phyloP scores from a whole-genome alignment of 2,113 vertebrate species.

The Heterocephalus glaber region DNA sequence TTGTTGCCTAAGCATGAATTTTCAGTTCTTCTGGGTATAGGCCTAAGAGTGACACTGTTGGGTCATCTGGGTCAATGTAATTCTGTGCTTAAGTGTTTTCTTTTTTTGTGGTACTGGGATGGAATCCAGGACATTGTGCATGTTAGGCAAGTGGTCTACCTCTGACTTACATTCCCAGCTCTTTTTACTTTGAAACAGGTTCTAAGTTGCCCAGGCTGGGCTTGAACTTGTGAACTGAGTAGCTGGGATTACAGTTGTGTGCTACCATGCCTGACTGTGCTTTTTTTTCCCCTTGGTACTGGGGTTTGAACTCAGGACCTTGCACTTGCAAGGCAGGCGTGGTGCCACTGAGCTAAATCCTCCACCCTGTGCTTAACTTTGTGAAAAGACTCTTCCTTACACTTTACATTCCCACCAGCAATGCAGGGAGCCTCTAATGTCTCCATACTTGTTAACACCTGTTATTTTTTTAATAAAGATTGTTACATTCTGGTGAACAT shows the following conservation, averaged over 20 bases:
- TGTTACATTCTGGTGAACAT: not conserved
- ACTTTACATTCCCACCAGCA: not conserved
- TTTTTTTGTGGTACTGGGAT: not conserved
- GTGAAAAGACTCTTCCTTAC: not conserved
- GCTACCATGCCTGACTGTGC: not conserved
- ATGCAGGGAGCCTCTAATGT: not conserved
- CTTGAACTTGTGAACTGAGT: not conserved
- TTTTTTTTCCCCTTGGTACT: not conserved
- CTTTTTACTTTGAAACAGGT: not conserved
- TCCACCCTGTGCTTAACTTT: not conserved
- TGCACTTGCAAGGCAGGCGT: too few species aligned
- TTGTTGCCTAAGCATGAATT: too few species aligned
- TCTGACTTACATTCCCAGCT: not conserved
- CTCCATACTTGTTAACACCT: not conserved
- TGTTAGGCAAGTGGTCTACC: not conserved
- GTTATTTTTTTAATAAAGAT: not conserved
- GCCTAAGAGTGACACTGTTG: not conserved
- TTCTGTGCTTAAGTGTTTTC: not conserved
- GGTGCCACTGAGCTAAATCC: too few species aligned
- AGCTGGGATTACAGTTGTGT: not conserved
- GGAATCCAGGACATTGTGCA: not conserved
- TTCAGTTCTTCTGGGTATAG: not conserved
- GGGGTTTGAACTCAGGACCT: too few species aligned
- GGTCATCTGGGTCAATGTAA: not conserved
- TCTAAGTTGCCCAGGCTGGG: not conserved